A percentile compares a stretch with the other conserved stretches of the same genome.
Evolutionary conservation across 2,113 vertebrate genomes (phyloP).

Genomic region (Struthidea cinerea): DNA sequence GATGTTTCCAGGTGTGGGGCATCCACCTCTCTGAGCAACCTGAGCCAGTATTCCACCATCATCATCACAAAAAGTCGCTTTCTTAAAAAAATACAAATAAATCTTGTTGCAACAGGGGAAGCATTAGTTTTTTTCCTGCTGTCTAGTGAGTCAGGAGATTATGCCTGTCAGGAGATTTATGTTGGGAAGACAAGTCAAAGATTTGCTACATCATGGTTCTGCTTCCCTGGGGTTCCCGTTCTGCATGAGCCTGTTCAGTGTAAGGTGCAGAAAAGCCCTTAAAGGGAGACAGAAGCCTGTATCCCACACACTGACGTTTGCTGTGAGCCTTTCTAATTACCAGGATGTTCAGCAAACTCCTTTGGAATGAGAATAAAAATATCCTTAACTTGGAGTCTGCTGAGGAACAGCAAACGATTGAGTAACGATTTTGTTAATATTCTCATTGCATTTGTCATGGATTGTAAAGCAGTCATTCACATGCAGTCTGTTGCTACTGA

Average conservation of each 20-base stretch:
- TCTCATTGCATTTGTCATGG: neutral
- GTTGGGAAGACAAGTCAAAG: neutral
- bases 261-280: neutral
- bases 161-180: neutral
- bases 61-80: accelerated
- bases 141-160: neutral
- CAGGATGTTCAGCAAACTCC: neutral
- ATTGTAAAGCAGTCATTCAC: neutral
- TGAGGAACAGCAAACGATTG: neutral
- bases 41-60: neutral
- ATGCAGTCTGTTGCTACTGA: neutral
- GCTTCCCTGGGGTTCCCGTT: neutral
- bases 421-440: neutral
- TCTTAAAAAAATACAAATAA: neutral
- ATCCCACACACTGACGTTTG: neutral
- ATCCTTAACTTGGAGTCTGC: neutral
- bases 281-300: neutral
- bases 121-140: neutral
- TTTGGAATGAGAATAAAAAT: neutral
- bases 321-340: neutral
- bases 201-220: accelerated
- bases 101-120: neutral
- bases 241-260: neutral
- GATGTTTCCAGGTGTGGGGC: neutral
- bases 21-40: neutral